These are phyloP conservation scores for Bombycilla garrulus DNA, from an alignment of 2,113 vertebrate species.

Conservation along the genomic window DNA sequence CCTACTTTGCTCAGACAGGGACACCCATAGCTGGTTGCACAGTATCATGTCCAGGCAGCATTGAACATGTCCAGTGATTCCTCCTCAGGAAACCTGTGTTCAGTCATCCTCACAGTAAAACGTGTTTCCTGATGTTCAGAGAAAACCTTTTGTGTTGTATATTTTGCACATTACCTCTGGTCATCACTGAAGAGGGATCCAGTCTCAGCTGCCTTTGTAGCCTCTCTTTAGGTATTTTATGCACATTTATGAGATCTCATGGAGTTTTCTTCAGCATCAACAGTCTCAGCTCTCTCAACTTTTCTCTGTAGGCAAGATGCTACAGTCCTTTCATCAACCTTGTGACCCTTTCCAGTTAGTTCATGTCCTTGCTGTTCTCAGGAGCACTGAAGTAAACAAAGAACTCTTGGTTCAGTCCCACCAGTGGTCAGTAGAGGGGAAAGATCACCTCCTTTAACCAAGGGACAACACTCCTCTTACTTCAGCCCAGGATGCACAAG, in stretches of 20 bases:
- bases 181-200: background rate
- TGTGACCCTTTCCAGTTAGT: background rate
- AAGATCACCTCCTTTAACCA: background rate
- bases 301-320: background rate
- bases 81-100: background rate
- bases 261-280: background rate
- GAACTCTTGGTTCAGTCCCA: no score
- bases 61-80: fast-evolving
- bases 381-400: background rate
- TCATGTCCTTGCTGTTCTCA: background rate
- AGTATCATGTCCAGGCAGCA: background rate
- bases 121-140: background rate
- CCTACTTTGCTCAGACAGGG: background rate
- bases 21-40: background rate
- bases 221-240: background rate
- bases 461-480: background rate
- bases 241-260: no score
- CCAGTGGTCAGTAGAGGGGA: background rate
- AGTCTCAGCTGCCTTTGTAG: background rate
- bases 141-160: background rate
- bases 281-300: background rate
- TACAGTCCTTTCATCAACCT: background rate
- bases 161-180: background rate
- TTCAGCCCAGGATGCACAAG: background rate
- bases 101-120: background rate